Conservation (phyloP, 1,140 invertebrate species). For the Leptinotarsa undecemlineata region DNA sequence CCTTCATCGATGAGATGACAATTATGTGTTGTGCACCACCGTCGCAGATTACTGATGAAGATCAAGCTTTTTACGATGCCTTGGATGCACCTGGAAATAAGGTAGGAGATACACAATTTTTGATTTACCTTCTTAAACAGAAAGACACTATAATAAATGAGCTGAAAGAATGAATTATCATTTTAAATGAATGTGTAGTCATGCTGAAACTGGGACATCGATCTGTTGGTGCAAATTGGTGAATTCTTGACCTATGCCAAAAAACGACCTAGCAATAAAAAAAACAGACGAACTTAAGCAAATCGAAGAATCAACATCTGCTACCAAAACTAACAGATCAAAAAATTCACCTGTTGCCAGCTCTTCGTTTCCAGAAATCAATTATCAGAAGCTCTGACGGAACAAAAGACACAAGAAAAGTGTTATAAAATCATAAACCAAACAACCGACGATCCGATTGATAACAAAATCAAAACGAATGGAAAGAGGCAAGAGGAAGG, state of each 20-base stretch:
- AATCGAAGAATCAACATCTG: background rate
- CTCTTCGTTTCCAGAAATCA: background rate
- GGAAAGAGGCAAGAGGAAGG: no score
- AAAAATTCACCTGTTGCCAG: background rate
- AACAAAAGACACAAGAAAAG: background rate
- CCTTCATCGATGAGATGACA: no score
- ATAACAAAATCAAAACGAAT: no score
- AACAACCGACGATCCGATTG: no score
- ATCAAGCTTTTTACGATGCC: background rate
- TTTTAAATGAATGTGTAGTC: background rate
- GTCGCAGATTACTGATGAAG: background rate
- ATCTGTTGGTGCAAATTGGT: no score
- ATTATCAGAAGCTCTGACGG: background rate
- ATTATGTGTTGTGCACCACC: no score
- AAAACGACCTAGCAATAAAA: background rate
- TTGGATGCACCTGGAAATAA: background rate
- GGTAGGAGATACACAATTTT: background rate
- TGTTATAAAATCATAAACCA: no score
- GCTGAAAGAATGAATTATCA: background rate
- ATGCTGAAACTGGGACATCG: background rate
- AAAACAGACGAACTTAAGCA: background rate
- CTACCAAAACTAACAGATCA: background rate
- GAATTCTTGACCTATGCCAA: background rate
- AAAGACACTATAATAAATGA: background rate
- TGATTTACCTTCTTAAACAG: background rate